Evolutionary conservation across 2,888 invertebrate species (phyloP), one percentile per base, ranked within the genome.

Genomic region (Reticulitermes lucifugus): DNA sequence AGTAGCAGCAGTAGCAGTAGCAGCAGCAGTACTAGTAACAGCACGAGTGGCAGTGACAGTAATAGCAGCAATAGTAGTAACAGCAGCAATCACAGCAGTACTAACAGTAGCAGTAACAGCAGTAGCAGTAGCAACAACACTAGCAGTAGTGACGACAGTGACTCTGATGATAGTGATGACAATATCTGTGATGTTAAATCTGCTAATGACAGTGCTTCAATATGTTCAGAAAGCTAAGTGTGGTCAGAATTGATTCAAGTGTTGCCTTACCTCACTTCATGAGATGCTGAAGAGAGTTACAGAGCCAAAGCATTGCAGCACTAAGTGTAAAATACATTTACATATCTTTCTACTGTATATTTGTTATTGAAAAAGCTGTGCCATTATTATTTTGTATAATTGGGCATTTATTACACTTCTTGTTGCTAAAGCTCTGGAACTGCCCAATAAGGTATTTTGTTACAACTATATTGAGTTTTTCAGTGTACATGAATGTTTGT

Each of bases 311-410:
- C 25, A 80, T 70, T 65, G 25, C n/a, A 70, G 25, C 70, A 43
- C 43, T 25, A n/a, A 10, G 18, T 43, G 81, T 65, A 43, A 35
- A 35, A 81, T 60, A 65, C n/a, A 70, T 81, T 81, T 70, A 70
- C 81, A 81, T 81, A 81, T 81, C 81, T 81, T 81, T 81, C 46
- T 81, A 70, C 18, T 81, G 70, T 81, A 81, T 22, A 81, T 77
- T 77, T 46, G 46, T 77, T 51, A 46, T 77, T 46, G 18, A 77
- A 77, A 65, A 51, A 77, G 77, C 46, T 77, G 51, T 77, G 77
- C 77, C 77, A 77, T 77, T 77, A 77, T 77, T 77, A 77, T 77
- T 77, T 77, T 77, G n/a, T 77, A 77, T 21, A 41, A n/a, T 43
- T 77, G 77, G 77, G 77, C 77, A 77, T 77, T 77, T 51, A 77